Conservation (phyloP, 2,113 vertebrate genomes). For the Calonectris borealis region DNA sequence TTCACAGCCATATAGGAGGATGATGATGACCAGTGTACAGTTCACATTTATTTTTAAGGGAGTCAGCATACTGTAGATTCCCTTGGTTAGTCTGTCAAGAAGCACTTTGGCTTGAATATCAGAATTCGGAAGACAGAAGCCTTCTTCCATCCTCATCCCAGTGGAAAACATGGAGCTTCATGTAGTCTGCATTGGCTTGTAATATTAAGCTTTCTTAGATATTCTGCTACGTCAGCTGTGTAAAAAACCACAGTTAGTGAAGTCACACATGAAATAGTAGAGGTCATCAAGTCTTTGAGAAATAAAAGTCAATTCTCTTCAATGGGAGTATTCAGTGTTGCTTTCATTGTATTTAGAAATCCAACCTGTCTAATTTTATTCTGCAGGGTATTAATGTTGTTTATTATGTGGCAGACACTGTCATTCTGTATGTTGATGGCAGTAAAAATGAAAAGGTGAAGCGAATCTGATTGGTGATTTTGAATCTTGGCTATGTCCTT, state of each 20-base stretch:
- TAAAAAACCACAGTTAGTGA: accelerated
- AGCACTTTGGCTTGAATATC: not conserved
- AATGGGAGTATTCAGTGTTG: not conserved
- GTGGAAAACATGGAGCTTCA: not conserved
- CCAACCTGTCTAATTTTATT: not conserved
- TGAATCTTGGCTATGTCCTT: not conserved
- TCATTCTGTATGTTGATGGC: not conserved
- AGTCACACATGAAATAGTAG: not conserved
- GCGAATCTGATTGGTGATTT: accelerated
- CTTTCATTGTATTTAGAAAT: not conserved
- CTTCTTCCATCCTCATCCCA: not conserved
- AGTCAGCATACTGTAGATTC: not conserved
- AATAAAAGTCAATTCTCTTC: not conserved
- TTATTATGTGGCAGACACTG: not conserved
- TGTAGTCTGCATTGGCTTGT: accelerated
- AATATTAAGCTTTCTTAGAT: not conserved
- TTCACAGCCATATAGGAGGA: not conserved
- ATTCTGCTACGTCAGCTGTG: not conserved
- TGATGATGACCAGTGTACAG: not conserved
- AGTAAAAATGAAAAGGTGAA: not conserved
- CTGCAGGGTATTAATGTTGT: not conserved
- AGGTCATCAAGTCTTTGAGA: not conserved
- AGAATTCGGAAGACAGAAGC: not conserved
- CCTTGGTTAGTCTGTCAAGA: not conserved
- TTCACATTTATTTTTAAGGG: not conserved